These are phyloP conservation scores for Acheta domesticus DNA, from an alignment of 2,888 invertebrate genomes.

Conservation along the genomic window DNA sequence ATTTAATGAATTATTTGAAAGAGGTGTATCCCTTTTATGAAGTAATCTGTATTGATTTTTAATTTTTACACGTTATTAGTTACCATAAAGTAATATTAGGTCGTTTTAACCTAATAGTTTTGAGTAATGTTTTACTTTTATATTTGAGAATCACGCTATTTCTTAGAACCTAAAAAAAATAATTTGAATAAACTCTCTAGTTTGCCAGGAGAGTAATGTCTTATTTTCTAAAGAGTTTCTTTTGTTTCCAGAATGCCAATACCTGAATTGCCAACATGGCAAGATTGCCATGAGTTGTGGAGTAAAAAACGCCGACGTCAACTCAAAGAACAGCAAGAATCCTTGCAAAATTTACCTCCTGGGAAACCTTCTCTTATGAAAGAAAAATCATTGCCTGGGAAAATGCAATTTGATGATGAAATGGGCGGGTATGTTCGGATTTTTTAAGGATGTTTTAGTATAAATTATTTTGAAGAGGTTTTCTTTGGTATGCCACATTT, in stretches of 20 bases:
- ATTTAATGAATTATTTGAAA: too few species aligned
- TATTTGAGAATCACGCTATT: too few species aligned
- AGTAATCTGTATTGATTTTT: too few species aligned
- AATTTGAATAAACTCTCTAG: too few species aligned
- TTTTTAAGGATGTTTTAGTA: conserved; percentile 37
- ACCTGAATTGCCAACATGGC: conserved; percentile 87
- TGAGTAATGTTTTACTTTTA: too few species aligned
- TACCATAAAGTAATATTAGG: too few species aligned
- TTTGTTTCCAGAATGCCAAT: conserved; percentile 65
- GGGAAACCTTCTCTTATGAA: conserved; percentile 44
- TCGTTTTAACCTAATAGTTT: too few species aligned
- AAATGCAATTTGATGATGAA: conserved; percentile 48
- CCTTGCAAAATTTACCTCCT: conserved; percentile 49
- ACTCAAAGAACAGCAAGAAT: conserved; percentile 62
- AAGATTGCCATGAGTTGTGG: conserved; percentile 99
- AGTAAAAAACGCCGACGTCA: conserved; percentile 90
- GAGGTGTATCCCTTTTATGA: too few species aligned
- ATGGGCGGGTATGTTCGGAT: conserved; percentile 56
- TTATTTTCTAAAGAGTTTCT: too few species aligned
- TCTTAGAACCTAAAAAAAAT: too few species aligned
- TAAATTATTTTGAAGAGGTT: conserved; percentile 39
- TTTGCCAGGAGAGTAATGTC: too few species aligned
- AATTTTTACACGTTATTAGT: too few species aligned
- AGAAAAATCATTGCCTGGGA: conserved; percentile 29
- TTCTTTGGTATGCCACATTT: neutral